Conservation (phyloP, 2,888 invertebrate species). For the Heteromyza rotundicornis region DNA sequence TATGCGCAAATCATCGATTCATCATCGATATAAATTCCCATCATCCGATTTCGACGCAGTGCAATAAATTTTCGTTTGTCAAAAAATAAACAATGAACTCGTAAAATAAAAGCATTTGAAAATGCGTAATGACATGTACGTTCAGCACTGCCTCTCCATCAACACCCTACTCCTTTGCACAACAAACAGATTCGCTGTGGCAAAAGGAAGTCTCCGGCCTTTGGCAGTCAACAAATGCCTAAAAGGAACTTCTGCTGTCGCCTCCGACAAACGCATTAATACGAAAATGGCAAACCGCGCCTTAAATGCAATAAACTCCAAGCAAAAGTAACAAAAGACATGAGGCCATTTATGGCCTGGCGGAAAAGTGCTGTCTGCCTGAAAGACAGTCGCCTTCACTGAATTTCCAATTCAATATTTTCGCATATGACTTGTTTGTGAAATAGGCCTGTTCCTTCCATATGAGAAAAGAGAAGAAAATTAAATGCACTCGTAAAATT, state of each 20-base stretch:
- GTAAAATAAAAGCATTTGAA: too few relatives aligned
- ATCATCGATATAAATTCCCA: too few relatives aligned
- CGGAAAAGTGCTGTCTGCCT: constrained; percentile 13
- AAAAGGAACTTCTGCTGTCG: not conserved
- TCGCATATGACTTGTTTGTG: constrained; percentile 11
- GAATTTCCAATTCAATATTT: constrained; percentile 46
- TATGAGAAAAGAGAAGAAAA: constrained; percentile 9
- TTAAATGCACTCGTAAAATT: constrained; percentile 9
- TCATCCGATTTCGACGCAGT: too few relatives aligned
- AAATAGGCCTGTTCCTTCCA: constrained; percentile 37
- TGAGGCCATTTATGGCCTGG: constrained; percentile 5
- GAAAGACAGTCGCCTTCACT: constrained; percentile 10
- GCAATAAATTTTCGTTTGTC: too few relatives aligned
- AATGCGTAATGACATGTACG: too few relatives aligned
- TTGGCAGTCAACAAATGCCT: not conserved
- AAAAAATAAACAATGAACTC: too few relatives aligned
- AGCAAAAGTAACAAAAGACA: not conserved
- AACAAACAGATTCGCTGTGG: too few relatives aligned
- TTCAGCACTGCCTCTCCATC: too few relatives aligned
- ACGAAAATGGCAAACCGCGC: not conserved
- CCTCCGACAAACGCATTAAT: not conserved
- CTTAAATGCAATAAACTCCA: not conserved
- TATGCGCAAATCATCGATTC: too few relatives aligned
- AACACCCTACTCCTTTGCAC: too few relatives aligned
- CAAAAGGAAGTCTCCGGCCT: too few relatives aligned